phyloP scores from a whole-genome alignment of 2,888 invertebrate species.

The Axea sp. region DNA sequence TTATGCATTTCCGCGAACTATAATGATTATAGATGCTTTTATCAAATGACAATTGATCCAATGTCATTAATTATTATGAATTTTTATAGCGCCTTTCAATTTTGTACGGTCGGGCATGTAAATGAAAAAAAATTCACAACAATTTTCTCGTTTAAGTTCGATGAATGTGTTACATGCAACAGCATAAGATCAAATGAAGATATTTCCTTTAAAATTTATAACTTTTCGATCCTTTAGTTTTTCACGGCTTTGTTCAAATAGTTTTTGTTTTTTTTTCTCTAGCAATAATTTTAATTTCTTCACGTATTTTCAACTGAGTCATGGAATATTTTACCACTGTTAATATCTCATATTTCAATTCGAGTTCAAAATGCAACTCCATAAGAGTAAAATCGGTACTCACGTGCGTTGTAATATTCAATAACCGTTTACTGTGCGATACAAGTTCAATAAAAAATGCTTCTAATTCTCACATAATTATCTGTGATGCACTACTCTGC shows the following conservation, averaged over 20 bases:
- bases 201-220: no score
- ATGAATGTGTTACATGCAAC: no score
- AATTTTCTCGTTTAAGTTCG: no score
- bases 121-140: no score
- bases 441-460: constrained; percentile 14
- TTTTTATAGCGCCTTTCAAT: no score
- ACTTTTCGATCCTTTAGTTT: no score
- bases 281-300: not conserved
- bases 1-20: no score
- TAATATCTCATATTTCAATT: not conserved
- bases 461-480: constrained; percentile 8
- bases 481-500: constrained; percentile 2
- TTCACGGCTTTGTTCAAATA: not conserved
- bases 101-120: no score
- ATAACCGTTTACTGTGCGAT: not conserved
- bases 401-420: not conserved
- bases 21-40: no score
- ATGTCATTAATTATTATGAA: no score
- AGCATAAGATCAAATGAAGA: no score
- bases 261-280: not conserved
- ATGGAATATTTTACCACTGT: not conserved
- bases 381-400: not conserved
- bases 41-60: no score
- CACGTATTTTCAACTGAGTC: not conserved
- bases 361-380: not conserved